Conservation (phyloP, 2,797 vertebrate species). For the Geotrypetes seraphini region DNA sequence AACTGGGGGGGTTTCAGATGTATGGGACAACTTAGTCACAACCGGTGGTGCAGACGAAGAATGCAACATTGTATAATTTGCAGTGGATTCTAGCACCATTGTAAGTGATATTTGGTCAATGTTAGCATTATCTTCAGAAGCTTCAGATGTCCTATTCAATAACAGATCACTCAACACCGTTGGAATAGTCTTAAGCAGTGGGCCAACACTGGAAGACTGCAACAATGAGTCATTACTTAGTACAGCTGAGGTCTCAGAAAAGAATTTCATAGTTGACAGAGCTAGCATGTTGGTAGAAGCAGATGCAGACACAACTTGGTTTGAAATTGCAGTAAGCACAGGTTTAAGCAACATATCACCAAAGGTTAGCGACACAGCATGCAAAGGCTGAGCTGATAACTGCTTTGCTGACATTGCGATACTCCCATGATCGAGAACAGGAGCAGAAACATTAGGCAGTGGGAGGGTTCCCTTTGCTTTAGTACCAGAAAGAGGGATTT, state of each 20-base stretch:
- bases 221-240: slow-evolving; percentile 44
- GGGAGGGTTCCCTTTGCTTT: slow-evolving; percentile 41
- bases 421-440: slow-evolving; percentile 36
- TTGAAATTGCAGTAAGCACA: slow-evolving; percentile 42
- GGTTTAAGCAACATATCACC: slow-evolving; percentile 46
- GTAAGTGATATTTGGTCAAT: slow-evolving; percentile 35
- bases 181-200: slow-evolving; percentile 37
- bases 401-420: slow-evolving; percentile 49
- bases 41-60: slow-evolving; percentile 27
- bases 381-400: slow-evolving; percentile 40
- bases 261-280: slow-evolving; percentile 40
- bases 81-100: slow-evolving; percentile 33
- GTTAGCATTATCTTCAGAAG: slow-evolving; percentile 42
- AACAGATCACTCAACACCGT: slow-evolving; percentile 32
- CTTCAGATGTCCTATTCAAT: slow-evolving; percentile 40
- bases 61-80: slow-evolving; percentile 31
- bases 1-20: slow-evolving; percentile 27
- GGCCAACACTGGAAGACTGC: slow-evolving; percentile 39
- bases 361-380: slow-evolving; percentile 36
- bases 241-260: slow-evolving; percentile 41
- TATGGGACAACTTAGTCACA: slow-evolving; percentile 22
- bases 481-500: slow-evolving; percentile 44
- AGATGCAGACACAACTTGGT: slow-evolving; percentile 41
- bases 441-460: slow-evolving; percentile 40
- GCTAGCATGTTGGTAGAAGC: slow-evolving; percentile 45